These are phyloP conservation scores for Plagodis pulveraria DNA, from an alignment of 2,888 invertebrate genomes.

Conservation along the genomic window DNA sequence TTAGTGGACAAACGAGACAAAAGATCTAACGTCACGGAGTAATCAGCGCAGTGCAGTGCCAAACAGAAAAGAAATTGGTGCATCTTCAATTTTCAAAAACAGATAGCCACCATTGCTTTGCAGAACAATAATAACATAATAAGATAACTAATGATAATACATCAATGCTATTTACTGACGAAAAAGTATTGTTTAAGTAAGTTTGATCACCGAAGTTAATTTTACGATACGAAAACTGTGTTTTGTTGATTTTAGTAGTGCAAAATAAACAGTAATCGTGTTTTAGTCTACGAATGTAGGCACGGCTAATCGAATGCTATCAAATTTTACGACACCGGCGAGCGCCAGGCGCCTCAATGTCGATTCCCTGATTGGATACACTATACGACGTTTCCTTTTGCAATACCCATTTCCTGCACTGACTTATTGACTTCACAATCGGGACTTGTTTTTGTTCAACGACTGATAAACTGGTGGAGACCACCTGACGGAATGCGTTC, in stretches of 20 bases:
- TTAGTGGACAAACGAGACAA: no score
- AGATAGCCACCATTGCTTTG: no score
- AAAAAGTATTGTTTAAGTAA: no score
- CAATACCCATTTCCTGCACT: constrained; percentile 70
- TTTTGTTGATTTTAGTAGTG: constrained; percentile 41
- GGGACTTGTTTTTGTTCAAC: constrained; percentile 31
- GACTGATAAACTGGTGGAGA: constrained; percentile 13
- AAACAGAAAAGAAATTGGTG: no score
- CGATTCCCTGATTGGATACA: constrained; percentile 68
- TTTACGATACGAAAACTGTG: constrained; percentile 32
- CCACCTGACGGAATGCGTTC: constrained; percentile 14
- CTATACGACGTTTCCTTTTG: constrained; percentile 65
- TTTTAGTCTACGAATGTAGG: constrained; percentile 38
- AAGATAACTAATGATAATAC: no score
- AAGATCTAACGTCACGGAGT: no score
- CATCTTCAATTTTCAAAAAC: no score
- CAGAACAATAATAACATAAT: no score
- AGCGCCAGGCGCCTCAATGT: constrained; percentile 64
- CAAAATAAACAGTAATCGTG: constrained; percentile 41
- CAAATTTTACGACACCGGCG: constrained; percentile 71
- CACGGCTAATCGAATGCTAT: constrained; percentile 63
- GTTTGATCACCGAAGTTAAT: background rate
- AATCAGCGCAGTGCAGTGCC: no score
- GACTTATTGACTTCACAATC: constrained; percentile 44
- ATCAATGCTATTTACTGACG: no score